These are phyloP conservation scores for Neodon shergylaensis DNA, from an alignment of 2,113 vertebrate genomes.

Conservation along the genomic window DNA sequence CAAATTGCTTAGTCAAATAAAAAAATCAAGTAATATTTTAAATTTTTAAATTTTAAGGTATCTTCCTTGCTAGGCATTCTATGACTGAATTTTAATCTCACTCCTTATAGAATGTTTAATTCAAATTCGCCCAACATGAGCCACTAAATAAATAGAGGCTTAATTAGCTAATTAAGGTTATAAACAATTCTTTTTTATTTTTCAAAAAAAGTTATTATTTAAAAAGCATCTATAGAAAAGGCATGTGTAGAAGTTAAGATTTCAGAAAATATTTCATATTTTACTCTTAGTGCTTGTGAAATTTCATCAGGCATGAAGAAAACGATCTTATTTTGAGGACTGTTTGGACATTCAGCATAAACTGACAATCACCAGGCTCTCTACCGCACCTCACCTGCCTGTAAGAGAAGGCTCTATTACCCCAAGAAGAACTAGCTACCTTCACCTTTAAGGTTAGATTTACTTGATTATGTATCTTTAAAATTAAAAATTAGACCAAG, in stretches of 20 bases:
- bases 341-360: background rate
- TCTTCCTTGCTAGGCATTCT: background rate
- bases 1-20: background rate
- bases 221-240: background rate
- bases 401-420: background rate
- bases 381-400: background rate
- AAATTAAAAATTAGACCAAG: background rate
- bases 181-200: background rate
- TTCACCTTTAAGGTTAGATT: background rate
- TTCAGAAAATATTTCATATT: background rate
- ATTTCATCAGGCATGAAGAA: background rate
- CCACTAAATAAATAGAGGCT: background rate
- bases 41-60: background rate
- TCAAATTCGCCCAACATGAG: background rate
- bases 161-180: background rate
- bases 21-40: background rate
- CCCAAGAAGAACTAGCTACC: background rate
- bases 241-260: background rate
- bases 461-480: background rate
- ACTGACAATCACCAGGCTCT: background rate
- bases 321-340: background rate
- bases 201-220: background rate
- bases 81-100: background rate
- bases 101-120: background rate
- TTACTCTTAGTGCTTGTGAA: background rate